These are phyloP conservation scores for Drosophila algonquin DNA, from an alignment of 2,888 invertebrate genomes.

Conservation along the genomic window DNA sequence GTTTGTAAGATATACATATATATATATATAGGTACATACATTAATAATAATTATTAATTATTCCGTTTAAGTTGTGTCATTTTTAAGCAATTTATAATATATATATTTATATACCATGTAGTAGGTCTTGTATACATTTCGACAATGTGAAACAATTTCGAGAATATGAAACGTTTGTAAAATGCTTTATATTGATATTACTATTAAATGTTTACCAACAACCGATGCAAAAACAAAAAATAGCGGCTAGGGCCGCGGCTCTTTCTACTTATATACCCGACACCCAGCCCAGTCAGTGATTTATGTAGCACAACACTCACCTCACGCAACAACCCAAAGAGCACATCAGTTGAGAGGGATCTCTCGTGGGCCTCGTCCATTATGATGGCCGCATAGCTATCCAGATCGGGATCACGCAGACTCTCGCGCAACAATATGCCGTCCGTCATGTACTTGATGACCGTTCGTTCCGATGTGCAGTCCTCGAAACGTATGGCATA, in stretches of 20 bases:
- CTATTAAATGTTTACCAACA: constrained; percentile 75
- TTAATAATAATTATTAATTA: constrained; percentile 43
- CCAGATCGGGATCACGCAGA: constrained; percentile 96
- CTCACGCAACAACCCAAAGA: constrained; percentile 97
- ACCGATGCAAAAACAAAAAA: constrained; percentile 20
- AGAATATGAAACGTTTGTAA: constrained; percentile 63
- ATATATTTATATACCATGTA: constrained; percentile 24
- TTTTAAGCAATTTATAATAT: constrained; percentile 45
- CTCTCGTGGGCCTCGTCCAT: constrained; percentile 99
- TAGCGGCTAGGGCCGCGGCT: background rate
- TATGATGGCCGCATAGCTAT: constrained; percentile 98
- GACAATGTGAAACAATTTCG: constrained; percentile 61
- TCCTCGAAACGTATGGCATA: constrained; percentile 99
- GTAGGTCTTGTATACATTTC: constrained; percentile 54
- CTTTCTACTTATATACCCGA: no score
- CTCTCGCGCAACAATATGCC: constrained; percentile 98
- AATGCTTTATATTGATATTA: constrained; percentile 75
- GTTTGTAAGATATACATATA: constrained; percentile 17
- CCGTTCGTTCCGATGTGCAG: constrained; percentile 96
- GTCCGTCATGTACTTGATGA: constrained; percentile 99
- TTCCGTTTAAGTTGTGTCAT: constrained; percentile 38
- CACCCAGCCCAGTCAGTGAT: no score
- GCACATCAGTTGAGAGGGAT: constrained; percentile 98
- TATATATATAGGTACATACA: constrained; percentile 32
- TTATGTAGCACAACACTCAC: constrained; percentile 85